phyloP scores from a whole-genome alignment of 2,113 vertebrate species.

The Narcine bancroftii region DNA sequence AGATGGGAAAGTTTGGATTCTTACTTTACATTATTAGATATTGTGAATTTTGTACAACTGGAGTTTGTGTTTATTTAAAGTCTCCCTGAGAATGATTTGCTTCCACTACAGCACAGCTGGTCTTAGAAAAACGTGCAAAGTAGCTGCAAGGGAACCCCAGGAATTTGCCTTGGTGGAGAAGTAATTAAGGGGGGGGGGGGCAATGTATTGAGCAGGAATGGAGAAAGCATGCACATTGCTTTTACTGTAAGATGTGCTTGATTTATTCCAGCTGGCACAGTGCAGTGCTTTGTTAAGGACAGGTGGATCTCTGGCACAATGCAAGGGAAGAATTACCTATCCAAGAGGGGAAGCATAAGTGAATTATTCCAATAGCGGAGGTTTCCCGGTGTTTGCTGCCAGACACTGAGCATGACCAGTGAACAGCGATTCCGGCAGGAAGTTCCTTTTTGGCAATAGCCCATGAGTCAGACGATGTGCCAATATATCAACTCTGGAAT shows the following conservation, averaged over 20 bases:
- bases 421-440: not conserved
- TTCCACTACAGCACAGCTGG: not conserved
- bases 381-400: not conserved
- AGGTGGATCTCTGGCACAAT: not conserved
- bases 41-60: not conserved
- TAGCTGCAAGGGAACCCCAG: not conserved
- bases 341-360: too few species aligned
- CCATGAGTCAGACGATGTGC: not conserved
- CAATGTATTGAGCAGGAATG: not conserved
- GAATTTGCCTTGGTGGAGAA: not conserved
- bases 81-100: not conserved
- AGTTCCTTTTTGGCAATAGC: not conserved
- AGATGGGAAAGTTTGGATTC: not conserved
- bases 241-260: not conserved
- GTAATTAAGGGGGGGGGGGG: not conserved
- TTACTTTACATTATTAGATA: not conserved
- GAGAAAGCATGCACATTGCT: not conserved
- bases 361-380: too few species aligned
- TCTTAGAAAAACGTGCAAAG: not conserved
- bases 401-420: too few species aligned
- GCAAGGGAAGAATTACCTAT: not conserved
- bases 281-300: not conserved
- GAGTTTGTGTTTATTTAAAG: not conserved
- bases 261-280: not conserved
- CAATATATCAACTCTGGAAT: not conserved